Evolutionary conservation across 2,888 invertebrate species (phyloP), one percentile per base, ranked within the genome.

Genomic region (Spisula solida): DNA sequence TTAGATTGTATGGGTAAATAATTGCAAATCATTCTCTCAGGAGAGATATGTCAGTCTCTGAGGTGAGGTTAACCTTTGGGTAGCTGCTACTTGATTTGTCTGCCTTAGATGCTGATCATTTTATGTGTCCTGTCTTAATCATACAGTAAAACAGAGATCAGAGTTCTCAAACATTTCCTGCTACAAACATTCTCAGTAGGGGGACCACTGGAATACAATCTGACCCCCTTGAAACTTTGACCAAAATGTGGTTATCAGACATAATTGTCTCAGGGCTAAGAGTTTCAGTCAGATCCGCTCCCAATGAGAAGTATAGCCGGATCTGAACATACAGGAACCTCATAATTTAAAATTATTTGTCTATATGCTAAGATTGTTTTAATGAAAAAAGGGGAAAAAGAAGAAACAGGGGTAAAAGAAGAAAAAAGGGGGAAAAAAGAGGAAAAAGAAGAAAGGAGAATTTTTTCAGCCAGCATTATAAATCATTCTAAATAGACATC

Each of bases 1-100:
- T 75, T 75, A 75, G 34, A 75, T 75, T 75, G 12, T 18, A 34
- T 75, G 34, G 34, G 75, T 75, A 34, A 75, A 34, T 75, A 31
- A 75, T 75, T 31, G 29, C 29, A 75, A 75, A 75, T 34, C 75
- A 12, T 31, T 75, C 31, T 75, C 75, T 75, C 75, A 6, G 14
- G 75, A 34, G 75, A 34, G 75, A 34, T 31, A 34, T 34, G 31
- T 16, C 25, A 25, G 34, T 34, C 75, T 75, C 75, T 75, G 31
- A 34, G 75, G 70, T 70, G 29, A 8, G n/a, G 75, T 31, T 75
- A 75, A 75, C 75, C 29, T 75, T 75, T 75, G 6, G 12, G 16
- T 75, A 75, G 25, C 31, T 66, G 60, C 25, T 25, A 66, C 60
- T 66, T 66, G 60, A 66, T 66, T n/a, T n/a, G 60, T 12, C 20